Base-by-base conservation (phyloP, 2,797 vertebrate species). In the Cryptoblepharus egeriae region DNA sequence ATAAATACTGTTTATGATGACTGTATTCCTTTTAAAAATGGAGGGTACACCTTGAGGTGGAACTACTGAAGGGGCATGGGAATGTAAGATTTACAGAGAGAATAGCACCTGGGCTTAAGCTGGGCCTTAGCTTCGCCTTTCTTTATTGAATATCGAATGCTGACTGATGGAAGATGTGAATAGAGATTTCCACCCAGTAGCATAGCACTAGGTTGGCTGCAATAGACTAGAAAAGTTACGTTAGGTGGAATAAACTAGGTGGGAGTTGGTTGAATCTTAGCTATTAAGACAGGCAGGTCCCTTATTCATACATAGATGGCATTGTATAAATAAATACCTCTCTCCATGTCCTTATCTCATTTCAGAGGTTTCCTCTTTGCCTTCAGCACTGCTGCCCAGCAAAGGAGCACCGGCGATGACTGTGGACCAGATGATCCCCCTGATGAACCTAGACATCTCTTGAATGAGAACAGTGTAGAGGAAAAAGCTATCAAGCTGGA, bases 401-500 rank as follows among this genome's bases (percentile, higher is more conserved):
- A 97, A 85, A 96, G 95, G 79, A 97, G 92, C 55, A 92, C 96
- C 28, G 97, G 97, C 69, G 95, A 96, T 0, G 95, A 96, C 81
- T 96, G 96, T 89, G 94, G 93, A 72, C 94, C 93, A 1, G 95
- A 96, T 76, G 96, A 97, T 22, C 91, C 95, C 49, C 85, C 5
- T 1, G 94, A 94, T 49, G 95, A 96, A 70, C 89, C 94, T 24
- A 93, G 91, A 42, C 93, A 94, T 63, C 89, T 94, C 2, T 89
- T 95, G 61, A 91, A 94, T 15, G 89, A 96, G 64, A 93, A 89
- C 88, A 87, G 94, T 77, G 92, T 97, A 80, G 94, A 96, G 90
- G 91, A 92, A 75, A 97, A 92, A 94, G 94, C 96, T 77, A 88
- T 91, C 86, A 96, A 97, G 87, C 92, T 97, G 84, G 96, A 97